Conservation (phyloP, 64 coral and sea anemone genomes). For the Pocillopora verrucosa region DNA sequence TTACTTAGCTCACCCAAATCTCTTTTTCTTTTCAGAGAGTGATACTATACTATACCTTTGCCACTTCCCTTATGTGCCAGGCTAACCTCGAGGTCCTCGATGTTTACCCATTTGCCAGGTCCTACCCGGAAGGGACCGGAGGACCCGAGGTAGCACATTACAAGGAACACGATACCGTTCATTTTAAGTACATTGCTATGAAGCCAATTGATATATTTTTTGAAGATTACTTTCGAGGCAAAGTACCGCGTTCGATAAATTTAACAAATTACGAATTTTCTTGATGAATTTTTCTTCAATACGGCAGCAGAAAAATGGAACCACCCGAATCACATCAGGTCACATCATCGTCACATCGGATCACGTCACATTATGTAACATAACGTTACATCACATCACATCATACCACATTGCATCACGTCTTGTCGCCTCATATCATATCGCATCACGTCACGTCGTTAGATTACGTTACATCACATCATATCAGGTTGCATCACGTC, state of each 20-base stretch:
- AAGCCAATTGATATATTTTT: slow-evolving; percentile 72
- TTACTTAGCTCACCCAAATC: neutral
- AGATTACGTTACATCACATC: too few species aligned
- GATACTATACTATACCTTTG: slow-evolving; percentile 67
- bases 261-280: slow-evolving; percentile 72
- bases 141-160: slow-evolving; percentile 86
- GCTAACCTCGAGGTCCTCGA: slow-evolving; percentile 84
- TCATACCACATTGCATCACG: too few species aligned
- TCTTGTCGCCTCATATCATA: too few species aligned
- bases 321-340: too few species aligned
- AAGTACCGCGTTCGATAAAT: slow-evolving; percentile 51
- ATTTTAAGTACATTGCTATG: slow-evolving; percentile 86
- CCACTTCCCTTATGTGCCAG: slow-evolving; percentile 75
- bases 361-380: too few species aligned
- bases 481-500: too few species aligned
- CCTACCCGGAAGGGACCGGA: slow-evolving; percentile 85
- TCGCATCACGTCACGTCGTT: too few species aligned
- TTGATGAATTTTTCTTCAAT: neutral
- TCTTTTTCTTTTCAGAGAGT: slow-evolving; percentile 66
- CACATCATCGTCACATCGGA: too few species aligned
- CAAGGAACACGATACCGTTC: slow-evolving; percentile 93
- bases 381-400: too few species aligned
- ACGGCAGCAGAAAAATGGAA: too few species aligned
- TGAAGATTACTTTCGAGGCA: slow-evolving; percentile 63
- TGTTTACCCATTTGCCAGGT: slow-evolving; percentile 79